Percentiles rank a stretch among this genome's conserved stretches.
Conservation (phyloP, 2,888 invertebrate genomes). For the Torymus auratus region DNA sequence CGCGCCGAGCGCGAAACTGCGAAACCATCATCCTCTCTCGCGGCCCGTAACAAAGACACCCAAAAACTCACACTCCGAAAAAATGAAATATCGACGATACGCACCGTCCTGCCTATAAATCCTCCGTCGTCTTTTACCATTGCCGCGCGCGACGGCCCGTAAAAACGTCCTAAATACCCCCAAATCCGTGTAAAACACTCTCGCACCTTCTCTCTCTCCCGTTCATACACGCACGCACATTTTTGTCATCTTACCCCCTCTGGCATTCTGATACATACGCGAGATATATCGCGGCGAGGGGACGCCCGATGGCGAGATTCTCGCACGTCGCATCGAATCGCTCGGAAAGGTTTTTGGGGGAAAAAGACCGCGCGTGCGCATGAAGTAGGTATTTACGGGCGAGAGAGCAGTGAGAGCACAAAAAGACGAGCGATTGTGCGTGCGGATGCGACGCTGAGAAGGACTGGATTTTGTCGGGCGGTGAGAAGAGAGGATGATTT, state of each 20-base stretch:
- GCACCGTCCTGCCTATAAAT: no score
- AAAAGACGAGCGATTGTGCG: conserved; percentile 37
- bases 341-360: conserved; percentile 27
- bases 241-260: conserved; percentile 20
- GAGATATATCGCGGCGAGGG: conserved; percentile 11
- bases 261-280: conserved; percentile 24
- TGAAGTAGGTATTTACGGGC: conserved; percentile 15
- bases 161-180: conserved; percentile 21
- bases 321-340: conserved; percentile 42
- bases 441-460: conserved; percentile 26
- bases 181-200: conserved; percentile 23
- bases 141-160: not conserved
- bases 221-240: not conserved
- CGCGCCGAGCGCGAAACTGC: not conserved
- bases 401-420: not conserved
- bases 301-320: conserved; percentile 22
- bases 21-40: not conserved
- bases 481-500: not conserved
- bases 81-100: no score
- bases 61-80: no score
- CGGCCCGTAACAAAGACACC: no score
- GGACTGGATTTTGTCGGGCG: conserved; percentile 45
- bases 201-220: not conserved
- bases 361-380: not conserved
- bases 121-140: no score